phyloP scores from a whole-genome alignment of 2,888 invertebrate species.

The Adelphocoris suturalis region DNA sequence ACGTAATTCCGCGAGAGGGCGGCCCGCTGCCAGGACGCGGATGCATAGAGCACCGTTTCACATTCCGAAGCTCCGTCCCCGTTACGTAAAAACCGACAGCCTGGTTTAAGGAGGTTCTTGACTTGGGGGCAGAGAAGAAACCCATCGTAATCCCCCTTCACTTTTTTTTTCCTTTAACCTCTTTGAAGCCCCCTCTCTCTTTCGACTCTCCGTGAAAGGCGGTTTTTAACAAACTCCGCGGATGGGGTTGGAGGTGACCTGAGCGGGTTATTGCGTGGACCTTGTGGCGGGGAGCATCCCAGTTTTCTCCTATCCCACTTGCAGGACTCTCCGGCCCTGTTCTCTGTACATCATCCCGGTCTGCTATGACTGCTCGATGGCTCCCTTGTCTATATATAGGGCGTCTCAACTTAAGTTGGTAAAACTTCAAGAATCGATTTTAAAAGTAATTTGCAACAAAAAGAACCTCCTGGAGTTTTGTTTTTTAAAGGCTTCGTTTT shows the following conservation, averaged over 20 bases:
- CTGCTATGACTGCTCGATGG: neutral
- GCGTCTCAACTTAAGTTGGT: too few relatives aligned
- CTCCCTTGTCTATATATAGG: too few relatives aligned
- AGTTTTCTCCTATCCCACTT: slow-evolving; percentile 27
- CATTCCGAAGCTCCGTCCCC: slow-evolving; percentile 50
- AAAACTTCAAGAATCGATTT: too few relatives aligned
- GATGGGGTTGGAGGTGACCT: slow-evolving; percentile 53
- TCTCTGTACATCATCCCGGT: neutral
- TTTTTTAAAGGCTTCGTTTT: too few relatives aligned
- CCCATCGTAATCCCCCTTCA: slow-evolving; percentile 60
- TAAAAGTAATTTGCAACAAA: too few relatives aligned
- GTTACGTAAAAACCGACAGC: slow-evolving; percentile 64
- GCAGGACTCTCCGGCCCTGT: neutral
- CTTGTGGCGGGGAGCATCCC: slow-evolving; percentile 31
- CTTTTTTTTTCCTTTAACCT: slow-evolving; percentile 30
- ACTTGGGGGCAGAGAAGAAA: slow-evolving; percentile 49
- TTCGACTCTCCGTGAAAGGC: slow-evolving; percentile 58
- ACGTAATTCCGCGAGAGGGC: slow-evolving; percentile 45
- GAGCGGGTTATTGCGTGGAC: slow-evolving; percentile 66
- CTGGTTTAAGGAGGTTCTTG: slow-evolving; percentile 55
- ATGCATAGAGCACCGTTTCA: slow-evolving; percentile 64
- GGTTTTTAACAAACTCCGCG: slow-evolving; percentile 62
- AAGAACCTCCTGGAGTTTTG: too few relatives aligned
- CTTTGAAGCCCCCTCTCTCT: slow-evolving; percentile 8
- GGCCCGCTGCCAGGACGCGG: slow-evolving; percentile 30